phyloP scores from a whole-genome alignment of 1,140 invertebrate genomes.

The Laupala kohalensis region DNA sequence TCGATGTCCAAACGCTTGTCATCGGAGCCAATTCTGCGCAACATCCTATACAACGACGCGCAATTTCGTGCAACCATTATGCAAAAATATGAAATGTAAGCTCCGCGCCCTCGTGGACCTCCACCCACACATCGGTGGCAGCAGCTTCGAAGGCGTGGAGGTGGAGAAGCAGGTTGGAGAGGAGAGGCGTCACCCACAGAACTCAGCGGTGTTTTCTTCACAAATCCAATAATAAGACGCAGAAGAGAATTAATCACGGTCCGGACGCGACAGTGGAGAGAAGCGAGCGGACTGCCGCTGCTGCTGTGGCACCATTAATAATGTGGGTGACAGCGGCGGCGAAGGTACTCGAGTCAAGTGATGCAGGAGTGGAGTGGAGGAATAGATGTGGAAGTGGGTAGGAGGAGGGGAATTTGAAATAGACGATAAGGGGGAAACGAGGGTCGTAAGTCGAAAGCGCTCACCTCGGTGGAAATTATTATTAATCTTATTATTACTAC shows the following conservation, averaged over 20 bases:
- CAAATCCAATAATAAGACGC: neutral
- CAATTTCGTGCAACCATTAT: neutral
- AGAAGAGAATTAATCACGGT: neutral
- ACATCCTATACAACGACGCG: neutral
- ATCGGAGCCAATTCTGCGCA: no score
- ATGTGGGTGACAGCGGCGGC: neutral
- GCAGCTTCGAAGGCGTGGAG: no score
- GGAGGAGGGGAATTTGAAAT: neutral
- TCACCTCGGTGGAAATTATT: no score
- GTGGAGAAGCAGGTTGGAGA: no score
- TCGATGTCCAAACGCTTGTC: neutral
- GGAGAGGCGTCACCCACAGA: no score
- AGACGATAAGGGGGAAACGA: no score
- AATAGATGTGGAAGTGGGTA: neutral
- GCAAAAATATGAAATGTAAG: neutral
- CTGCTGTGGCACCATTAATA: neutral
- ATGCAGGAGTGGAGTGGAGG: no score
- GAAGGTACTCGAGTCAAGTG: no score
- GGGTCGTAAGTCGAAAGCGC: no score
- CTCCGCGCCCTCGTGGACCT: neutral
- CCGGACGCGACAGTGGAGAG: neutral
- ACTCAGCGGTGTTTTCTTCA: neutral
- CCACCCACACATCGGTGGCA: neutral
- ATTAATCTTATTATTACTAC: no score
- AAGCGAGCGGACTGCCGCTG: no score